Conservation (phyloP, 2,113 vertebrate genomes). For the Lasiurus cinereus region DNA sequence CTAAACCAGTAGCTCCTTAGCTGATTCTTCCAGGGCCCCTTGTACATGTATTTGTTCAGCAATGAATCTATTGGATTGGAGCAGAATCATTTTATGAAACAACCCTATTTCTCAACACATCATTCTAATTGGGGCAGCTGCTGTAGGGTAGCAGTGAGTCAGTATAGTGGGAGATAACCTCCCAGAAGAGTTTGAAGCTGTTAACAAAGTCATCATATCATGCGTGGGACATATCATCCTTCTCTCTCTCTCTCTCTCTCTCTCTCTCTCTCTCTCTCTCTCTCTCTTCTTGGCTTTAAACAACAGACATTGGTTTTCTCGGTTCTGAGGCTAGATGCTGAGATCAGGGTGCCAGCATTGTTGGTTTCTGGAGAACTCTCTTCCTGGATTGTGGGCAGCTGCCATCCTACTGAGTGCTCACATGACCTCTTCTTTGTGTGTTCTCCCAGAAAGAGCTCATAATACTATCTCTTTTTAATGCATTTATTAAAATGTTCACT, state of each 20-base stretch:
- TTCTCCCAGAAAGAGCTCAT: too few relatives aligned
- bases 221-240: neutral
- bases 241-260: neutral
- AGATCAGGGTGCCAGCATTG: too few relatives aligned
- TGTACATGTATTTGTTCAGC: neutral
- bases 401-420: too few relatives aligned
- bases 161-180: neutral
- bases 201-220: neutral
- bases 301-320: too few relatives aligned
- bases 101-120: neutral
- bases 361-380: too few relatives aligned
- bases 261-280: too few relatives aligned
- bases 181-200: neutral
- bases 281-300: too few relatives aligned
- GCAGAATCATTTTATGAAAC: neutral
- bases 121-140: too few relatives aligned
- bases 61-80: neutral
- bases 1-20: neutral
- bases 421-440: too few relatives aligned
- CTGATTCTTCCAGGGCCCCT: neutral
- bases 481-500: neutral
- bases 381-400: too few relatives aligned
- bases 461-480: neutral
- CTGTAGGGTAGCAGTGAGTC: neutral
- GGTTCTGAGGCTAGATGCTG: too few relatives aligned